Percentiles rank a stretch among this genome's conserved stretches.
Conservation (phyloP, 2,888 invertebrate species). For the Lingula anatina region DNA sequence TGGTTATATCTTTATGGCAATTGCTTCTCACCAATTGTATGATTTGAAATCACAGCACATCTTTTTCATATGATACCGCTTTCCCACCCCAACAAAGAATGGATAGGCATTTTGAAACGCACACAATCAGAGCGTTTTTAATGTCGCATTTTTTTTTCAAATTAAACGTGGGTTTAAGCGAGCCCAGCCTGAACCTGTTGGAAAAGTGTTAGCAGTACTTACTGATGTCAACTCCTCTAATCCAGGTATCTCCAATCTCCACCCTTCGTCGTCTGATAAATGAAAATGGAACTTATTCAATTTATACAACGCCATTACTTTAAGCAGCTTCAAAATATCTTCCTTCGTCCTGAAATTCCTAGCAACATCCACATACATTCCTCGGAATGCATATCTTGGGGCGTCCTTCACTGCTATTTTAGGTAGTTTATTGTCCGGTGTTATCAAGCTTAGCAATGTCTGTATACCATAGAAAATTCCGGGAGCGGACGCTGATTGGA, state of each 20-base stretch:
- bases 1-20: no score
- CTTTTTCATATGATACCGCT: no score
- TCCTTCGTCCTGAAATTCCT: slow-evolving; percentile 37
- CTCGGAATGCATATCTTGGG: slow-evolving; percentile 38
- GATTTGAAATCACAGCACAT: no score
- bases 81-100: no score
- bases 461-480: slow-evolving; percentile 37
- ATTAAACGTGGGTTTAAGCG: no score
- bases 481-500: slow-evolving; percentile 15
- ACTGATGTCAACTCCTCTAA: slow-evolving; percentile 42
- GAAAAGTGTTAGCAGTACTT: background rate
- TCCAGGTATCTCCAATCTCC: slow-evolving; percentile 45
- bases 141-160: no score
- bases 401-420: slow-evolving; percentile 22
- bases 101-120: no score
- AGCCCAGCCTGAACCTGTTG: background rate
- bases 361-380: slow-evolving; percentile 42
- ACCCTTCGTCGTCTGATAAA: slow-evolving; percentile 47
- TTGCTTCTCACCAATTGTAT: no score
- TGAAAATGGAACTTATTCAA: slow-evolving; percentile 46
- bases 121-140: no score
- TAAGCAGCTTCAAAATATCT: slow-evolving; percentile 26
- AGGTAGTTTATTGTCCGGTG: slow-evolving; percentile 14
- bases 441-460: slow-evolving; percentile 20
- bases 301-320: slow-evolving; percentile 44